Conservation (phyloP, 2,888 invertebrate species). For the Chrysolina haemoptera region DNA sequence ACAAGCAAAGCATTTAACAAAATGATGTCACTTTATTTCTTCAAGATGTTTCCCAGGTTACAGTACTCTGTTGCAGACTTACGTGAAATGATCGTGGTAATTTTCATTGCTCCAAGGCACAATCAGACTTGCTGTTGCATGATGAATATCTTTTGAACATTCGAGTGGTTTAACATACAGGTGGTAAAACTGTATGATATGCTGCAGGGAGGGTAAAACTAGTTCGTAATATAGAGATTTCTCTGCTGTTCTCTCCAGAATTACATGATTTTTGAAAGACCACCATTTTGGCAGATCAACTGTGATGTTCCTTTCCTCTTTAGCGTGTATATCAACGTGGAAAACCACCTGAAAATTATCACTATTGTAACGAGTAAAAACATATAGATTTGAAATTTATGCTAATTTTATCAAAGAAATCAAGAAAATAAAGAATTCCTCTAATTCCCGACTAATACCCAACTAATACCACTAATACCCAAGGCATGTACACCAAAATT, state of each 20-base stretch:
- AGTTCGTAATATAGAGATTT: constrained; percentile 77
- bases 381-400: neutral
- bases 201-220: constrained; percentile 73
- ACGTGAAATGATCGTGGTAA: constrained; percentile 76
- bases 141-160: constrained; percentile 70
- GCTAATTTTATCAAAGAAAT: no score
- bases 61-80: constrained; percentile 58
- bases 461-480: no score
- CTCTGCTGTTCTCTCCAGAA: constrained; percentile 73
- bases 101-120: constrained; percentile 80
- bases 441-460: no score
- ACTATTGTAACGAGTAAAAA: neutral
- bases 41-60: neutral
- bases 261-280: constrained; percentile 61
- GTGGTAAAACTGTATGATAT: constrained; percentile 75
- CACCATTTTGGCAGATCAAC: constrained; percentile 63
- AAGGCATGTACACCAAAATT: no score
- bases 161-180: constrained; percentile 74
- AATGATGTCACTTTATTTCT: neutral
- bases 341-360: constrained; percentile 72
- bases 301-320: constrained; percentile 63
- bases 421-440: no score
- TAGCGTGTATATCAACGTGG: constrained; percentile 77
- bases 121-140: constrained; percentile 75
- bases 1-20: no score